Conservation (phyloP, 2,113 vertebrate genomes). For the Gavia stellata region DNA sequence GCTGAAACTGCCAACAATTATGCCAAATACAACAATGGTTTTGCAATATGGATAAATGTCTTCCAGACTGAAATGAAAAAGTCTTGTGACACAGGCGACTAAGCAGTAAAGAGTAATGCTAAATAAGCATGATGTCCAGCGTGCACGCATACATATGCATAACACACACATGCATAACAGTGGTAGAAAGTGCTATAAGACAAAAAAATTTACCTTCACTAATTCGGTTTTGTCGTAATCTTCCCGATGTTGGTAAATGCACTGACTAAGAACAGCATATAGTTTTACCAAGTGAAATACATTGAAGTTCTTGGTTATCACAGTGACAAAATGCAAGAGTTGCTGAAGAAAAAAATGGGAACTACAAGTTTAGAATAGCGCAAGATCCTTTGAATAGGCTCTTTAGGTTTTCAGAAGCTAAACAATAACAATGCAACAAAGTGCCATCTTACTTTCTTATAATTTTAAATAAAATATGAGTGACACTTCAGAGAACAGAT, state of each 20-base stretch:
- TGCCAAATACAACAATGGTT: neutral
- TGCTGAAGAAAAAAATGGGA: slow-evolving; percentile 63
- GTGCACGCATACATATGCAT: neutral
- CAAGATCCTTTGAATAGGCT: neutral
- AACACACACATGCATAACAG: neutral
- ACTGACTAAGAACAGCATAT: slow-evolving; percentile 86
- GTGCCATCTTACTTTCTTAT: neutral
- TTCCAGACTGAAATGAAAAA: neutral
- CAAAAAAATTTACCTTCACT: slow-evolving; percentile 73
- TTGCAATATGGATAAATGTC: neutral
- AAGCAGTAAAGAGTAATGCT: neutral
- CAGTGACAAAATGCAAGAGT: slow-evolving; percentile 74
- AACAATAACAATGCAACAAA: neutral
- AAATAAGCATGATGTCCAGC: neutral
- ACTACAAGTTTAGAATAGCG: neutral
- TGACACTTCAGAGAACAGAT: neutral
- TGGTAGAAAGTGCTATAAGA: neutral
- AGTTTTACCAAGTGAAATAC: slow-evolving; percentile 88
- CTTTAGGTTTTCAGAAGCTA: neutral
- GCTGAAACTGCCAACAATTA: neutral
- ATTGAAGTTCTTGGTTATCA: slow-evolving; percentile 75
- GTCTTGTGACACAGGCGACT: neutral
- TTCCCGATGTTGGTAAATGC: slow-evolving; percentile 86
- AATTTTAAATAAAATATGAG: neutral
- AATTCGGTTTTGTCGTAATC: slow-evolving; percentile 84